These are phyloP conservation scores for Lysandra bellargus DNA, from an alignment of 2,888 invertebrate species.

Conservation along the genomic window DNA sequence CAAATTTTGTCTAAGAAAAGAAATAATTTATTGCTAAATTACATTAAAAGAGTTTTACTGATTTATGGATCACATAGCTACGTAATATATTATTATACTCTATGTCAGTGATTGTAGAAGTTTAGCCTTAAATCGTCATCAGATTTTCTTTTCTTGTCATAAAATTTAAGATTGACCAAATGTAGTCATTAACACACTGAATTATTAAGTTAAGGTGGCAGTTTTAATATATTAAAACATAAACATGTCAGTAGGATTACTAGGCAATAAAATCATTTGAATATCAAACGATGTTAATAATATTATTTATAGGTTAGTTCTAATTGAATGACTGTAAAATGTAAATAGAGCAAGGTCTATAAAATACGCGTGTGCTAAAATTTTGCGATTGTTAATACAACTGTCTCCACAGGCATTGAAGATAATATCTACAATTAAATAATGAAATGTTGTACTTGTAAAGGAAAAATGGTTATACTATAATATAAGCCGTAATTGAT, in stretches of 20 bases:
- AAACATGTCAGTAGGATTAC: slow-evolving; percentile 10
- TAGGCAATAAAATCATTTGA: slow-evolving; percentile 9
- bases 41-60: neutral
- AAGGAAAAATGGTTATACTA: too few species aligned
- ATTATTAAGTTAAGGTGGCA: neutral
- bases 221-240: neutral
- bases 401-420: neutral
- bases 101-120: neutral
- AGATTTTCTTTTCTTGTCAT: neutral
- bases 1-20: neutral
- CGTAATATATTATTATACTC: neutral
- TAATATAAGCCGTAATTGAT: neutral
- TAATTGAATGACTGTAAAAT: slow-evolving; percentile 11
- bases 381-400: neutral
- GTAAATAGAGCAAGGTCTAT: neutral
- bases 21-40: slow-evolving; percentile 11
- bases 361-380: neutral
- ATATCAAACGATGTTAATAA: slow-evolving; percentile 6
- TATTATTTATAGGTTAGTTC: slow-evolving; percentile 2
- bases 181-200: neutral
- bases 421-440: neutral
- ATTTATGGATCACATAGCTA: neutral
- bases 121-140: neutral
- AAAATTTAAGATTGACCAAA: neutral
- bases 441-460: neutral